Base-by-base conservation (phyloP, 2,797 vertebrate species). In the Pampus argenteus region DNA sequence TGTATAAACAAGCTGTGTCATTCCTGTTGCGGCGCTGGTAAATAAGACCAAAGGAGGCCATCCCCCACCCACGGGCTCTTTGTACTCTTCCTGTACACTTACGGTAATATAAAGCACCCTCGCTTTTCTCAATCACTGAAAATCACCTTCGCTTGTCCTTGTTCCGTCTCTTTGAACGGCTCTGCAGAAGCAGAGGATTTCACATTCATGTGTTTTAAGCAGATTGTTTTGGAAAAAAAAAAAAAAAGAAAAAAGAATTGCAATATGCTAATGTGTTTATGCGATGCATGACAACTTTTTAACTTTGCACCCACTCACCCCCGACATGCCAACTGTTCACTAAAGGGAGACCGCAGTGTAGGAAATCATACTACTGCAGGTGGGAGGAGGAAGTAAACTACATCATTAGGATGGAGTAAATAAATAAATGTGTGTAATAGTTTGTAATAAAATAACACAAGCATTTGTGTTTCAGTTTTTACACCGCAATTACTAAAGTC, bases 51-150 rank as follows among this genome's bases (percentile, higher is more conserved):
- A 60, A 59, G 57, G 64, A 89, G 93, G 91, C 85, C 74, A 86
- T 93, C 91, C 94, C 94, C 94, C 94, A 89, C 94, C 94, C 91
- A 93, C 94, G 62, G 60, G 68, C 48, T 81, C 76, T 66, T 13
- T 31, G 34, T 56, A 5, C 47, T 86, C 89, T 93, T 94, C 93
- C 94, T 91, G 82, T 85, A 63, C 67, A 60, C 74, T 95, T 94
- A 94, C 94, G 83, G 93, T 94, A 93, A 94, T 84, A 91, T 91
- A 72, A 14, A 71, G 58, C 86, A 77, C 13, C 26, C 59, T 80
- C 22, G 15, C 78, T 76, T 67, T 77, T 67, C 64, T 76, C 61
- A 18, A 15, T 64, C 67, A 64, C 1, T 61, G 23, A 72, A 66
- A 78, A 56, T 72, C 61, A 71, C 65, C 70, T 81, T 56, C 20